Base-by-base conservation (phyloP, 2,113 vertebrate species). In the Sylvilagus bachmani region DNA sequence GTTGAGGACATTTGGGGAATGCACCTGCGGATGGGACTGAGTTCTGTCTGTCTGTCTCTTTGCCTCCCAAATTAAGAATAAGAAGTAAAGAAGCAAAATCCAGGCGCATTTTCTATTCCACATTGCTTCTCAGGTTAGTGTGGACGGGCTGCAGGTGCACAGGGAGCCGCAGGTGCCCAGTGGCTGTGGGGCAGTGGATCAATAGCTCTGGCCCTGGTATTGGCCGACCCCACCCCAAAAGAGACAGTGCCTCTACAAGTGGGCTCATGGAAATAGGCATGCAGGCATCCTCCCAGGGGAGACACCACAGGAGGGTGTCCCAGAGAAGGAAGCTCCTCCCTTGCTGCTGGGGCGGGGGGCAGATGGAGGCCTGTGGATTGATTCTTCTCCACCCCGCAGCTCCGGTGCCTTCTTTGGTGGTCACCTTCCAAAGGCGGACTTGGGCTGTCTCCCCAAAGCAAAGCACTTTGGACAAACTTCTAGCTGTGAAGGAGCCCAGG, bases 401-500 rank as follows among this genome's bases (percentile, higher is more conserved):
- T 12, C 44, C 22, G 38, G 7, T 1, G 0, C 27, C 29, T 36
- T 81, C 78, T 10, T 14, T 82, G 70, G 16, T 4, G 29, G n/a
- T 1, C 69, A 58, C 79, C 74, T 71, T 85, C 70, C 16, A 64
- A 49, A 33, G 84, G 14, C 0, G 0, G 21, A 73, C 16, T 14
- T 5, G 11, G 24, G 75, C 66, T 33, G 5, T 49, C 78, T 82
- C 55, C 22, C 61, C 58, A 44, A 70, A 81, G 75, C 58, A 67
- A 58, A 86, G 12, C 73, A 92, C n/a, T 61, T 21, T 58, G 62
- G 24, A 33, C 82, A 91, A 95, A 67, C 71, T 33, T 55, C 3
- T 71, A 49, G 71, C 86, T 79, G 83, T 85, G 86, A 62, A 93
- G 70, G 69, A 79, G 33, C 88, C 86, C 61, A 92, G 91, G 70